Evolutionary conservation across 1,140 invertebrate genomes (phyloP), one percentile per base, ranked within the genome.

Genomic region (Drosophila sproati): DNA sequence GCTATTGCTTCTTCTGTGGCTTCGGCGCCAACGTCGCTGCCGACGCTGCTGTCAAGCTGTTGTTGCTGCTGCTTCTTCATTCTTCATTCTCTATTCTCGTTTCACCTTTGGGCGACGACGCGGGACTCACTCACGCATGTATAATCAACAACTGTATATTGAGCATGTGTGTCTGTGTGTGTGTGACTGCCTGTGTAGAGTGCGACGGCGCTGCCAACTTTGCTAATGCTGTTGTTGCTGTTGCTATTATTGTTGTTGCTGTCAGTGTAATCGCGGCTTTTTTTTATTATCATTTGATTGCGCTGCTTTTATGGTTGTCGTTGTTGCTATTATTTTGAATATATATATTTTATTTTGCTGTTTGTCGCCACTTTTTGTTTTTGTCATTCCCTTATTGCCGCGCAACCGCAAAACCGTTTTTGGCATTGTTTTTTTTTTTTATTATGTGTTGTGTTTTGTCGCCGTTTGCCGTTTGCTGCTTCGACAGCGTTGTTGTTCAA

Each of bases 251-350:
- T 73, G 69, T 12, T 61, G 35, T 41, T 43, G 52, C 73, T 56
- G 80, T 62, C 74, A 37, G 70, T 82, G 85, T 89, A 88, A 88
- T 88, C 83, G 85, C 50, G 71, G 80, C 74, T 85, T 87, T 88
- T 83, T 87, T 88, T 85, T 88, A 88, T 89, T 88, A 88, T 88
- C 85, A 85, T 85, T 88, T 88, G 85, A 89, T 88, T 89, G 85
- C 78, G 80, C 66, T 74, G 62, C 67, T 80, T 88, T 86, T 81
- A 78, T 82, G 82, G 83, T 78, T 89, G 77, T 59, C 60, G 68
- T 76, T 82, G 75, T 74, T 72, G 61, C 73, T 77, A 73, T 73
- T 63, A 64, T 70, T 82, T 43, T 82, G 82, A 66, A 71, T 74
- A 43, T 47, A 51, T 35, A 29, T 43, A 31, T 62, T 54, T 64